Evolutionary conservation across 2,888 invertebrate genomes (phyloP).

Genomic region (Stenurella melanura): DNA sequence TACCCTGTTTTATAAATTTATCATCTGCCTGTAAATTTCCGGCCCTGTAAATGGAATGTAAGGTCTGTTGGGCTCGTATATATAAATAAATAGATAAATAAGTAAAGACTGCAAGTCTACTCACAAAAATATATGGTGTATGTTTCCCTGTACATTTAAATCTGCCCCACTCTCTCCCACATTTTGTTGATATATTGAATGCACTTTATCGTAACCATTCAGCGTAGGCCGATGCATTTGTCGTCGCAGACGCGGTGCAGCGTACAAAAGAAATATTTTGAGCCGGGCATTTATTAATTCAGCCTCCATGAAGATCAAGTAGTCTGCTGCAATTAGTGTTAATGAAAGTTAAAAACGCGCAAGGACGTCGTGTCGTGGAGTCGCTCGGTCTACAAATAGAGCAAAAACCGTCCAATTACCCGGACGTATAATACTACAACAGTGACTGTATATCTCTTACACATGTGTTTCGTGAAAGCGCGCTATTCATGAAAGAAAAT

Average conservation of each 20-base stretch:
- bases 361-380: constrained; percentile 56
- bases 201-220: constrained; percentile 19
- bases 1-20: no score
- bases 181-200: not conserved
- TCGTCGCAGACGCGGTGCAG: constrained; percentile 23
- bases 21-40: no score
- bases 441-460: not conserved
- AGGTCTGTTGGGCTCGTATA: no score
- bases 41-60: no score
- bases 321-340: constrained; percentile 59
- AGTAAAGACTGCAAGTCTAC: no score
- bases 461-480: constrained; percentile 1
- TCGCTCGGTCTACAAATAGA: constrained; percentile 59
- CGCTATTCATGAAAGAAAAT: not conserved
- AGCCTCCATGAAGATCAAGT: constrained; percentile 44
- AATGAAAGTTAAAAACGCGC: constrained; percentile 62
- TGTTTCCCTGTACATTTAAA: not conserved
- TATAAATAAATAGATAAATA: no score
- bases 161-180: constrained; percentile 11
- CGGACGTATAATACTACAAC: not conserved
- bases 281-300: constrained; percentile 48
- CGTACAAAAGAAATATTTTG: constrained; percentile 27
- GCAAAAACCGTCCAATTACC: constrained; percentile 55
- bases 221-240: constrained; percentile 33
- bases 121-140: no score